Percentiles rank a stretch among this genome's conserved stretches.
Conservation (phyloP, 2,113 vertebrate genomes). For the human region GRCh38 chr15:39909501-39910000, state of each 20-base stretch:
- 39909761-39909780: neutral
- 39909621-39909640: neutral
- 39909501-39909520: neutral
- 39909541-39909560: neutral
- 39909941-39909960: neutral
- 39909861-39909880: neutral
- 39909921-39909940: neutral
- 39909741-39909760: neutral
- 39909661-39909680: neutral
- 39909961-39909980: neutral
- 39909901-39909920: neutral
- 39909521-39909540: neutral
- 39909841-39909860: neutral
- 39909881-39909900: neutral
- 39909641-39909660: neutral
- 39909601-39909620: neutral
- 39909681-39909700: neutral
- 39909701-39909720: neutral
- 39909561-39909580: neutral
- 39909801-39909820: neutral
- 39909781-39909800: neutral
- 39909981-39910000: slow-evolving; percentile 7
- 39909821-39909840: neutral
- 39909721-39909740: neutral
- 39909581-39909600: neutral